A percentile compares a stretch with the other conserved stretches of the same genome.
These are phyloP conservation scores for Amphiura filiformis DNA, from an alignment of 35 echinoderm and acorn worm species.

Conservation along the genomic window DNA sequence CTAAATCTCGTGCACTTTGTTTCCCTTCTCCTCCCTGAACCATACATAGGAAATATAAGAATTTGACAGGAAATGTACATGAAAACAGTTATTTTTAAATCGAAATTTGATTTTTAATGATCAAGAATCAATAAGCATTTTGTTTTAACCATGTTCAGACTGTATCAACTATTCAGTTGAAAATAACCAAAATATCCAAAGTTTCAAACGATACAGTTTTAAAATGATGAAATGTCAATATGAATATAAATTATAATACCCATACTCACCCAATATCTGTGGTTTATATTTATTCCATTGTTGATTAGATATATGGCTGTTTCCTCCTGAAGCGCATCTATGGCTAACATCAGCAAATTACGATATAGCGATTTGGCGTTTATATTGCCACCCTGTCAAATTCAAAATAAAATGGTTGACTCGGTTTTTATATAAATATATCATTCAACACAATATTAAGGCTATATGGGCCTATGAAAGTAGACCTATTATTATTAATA, in stretches of 20 bases:
- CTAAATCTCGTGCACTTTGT: slow-evolving; percentile 35
- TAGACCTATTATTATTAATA: not conserved
- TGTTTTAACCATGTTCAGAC: too few species aligned
- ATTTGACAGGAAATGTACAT: too few species aligned
- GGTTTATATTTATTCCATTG: slow-evolving; percentile 40
- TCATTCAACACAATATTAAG: not conserved
- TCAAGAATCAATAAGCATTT: too few species aligned
- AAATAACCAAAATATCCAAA: too few species aligned
- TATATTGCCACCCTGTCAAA: slow-evolving; percentile 42
- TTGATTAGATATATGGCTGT: slow-evolving; percentile 26
- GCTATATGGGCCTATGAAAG: not conserved
- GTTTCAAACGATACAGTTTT: too few species aligned
- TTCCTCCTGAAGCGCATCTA: slow-evolving; percentile 32
- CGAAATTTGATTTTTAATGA: too few species aligned
- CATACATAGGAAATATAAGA: too few species aligned
- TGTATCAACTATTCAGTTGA: too few species aligned
- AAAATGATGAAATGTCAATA: too few species aligned
- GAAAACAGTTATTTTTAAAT: too few species aligned
- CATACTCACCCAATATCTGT: slow-evolving; percentile 43
- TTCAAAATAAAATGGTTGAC: not conserved
- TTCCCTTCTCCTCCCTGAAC: slow-evolving; percentile 47
- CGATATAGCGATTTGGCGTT: slow-evolving; percentile 45
- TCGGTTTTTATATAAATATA: not conserved
- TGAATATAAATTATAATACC: too few species aligned
- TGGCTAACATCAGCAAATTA: slow-evolving; percentile 46